A percentile compares a stretch with the other conserved stretches of the same genome.
Conservation (phyloP, 92 coral and sea anemone species). For the Ricordea florida region DNA sequence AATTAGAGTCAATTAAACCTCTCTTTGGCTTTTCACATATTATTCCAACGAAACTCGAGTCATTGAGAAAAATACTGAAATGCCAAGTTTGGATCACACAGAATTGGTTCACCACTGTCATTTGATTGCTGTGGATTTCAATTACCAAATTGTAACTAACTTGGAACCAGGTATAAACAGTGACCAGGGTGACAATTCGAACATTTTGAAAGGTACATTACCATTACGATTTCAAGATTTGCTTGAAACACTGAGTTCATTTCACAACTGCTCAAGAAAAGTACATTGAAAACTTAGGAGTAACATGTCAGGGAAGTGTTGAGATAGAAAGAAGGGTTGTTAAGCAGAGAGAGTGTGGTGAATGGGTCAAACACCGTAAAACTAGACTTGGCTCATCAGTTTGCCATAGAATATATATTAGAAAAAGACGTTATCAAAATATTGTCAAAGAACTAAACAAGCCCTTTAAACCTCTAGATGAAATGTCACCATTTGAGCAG, state of each 20-base stretch:
- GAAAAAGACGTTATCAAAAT: slow-evolving; percentile 32
- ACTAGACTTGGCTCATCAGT: slow-evolving; percentile 44
- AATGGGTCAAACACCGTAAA: slow-evolving; percentile 60
- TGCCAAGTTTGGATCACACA: slow-evolving; percentile 11
- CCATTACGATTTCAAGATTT: slow-evolving; percentile 3
- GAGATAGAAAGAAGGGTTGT: slow-evolving; percentile 34
- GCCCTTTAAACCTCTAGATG: slow-evolving; percentile 14
- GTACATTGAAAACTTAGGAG: slow-evolving; percentile 17
- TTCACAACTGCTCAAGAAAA: background rate
- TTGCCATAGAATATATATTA: slow-evolving; percentile 30
- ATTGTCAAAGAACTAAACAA: slow-evolving; percentile 23
- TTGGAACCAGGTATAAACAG: slow-evolving; percentile 6
- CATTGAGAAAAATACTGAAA: background rate
- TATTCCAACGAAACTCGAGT: background rate
- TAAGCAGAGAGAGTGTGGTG: slow-evolving; percentile 44
- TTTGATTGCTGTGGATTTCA: slow-evolving; percentile 5
- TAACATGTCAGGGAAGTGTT: slow-evolving; percentile 43
- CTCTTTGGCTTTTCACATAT: slow-evolving; percentile 11
- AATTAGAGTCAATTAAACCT: slow-evolving; percentile 5
- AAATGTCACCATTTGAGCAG: slow-evolving; percentile 40
- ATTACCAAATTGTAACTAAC: slow-evolving; percentile 29
- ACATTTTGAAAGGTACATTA: background rate
- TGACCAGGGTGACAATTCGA: background rate
- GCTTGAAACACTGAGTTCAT: slow-evolving; percentile 3
- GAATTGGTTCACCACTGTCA: slow-evolving; percentile 46